Percentiles rank a stretch among this genome's conserved stretches.
Conservation (phyloP, 2,888 invertebrate species). For the Troides oblongomaculatus region DNA sequence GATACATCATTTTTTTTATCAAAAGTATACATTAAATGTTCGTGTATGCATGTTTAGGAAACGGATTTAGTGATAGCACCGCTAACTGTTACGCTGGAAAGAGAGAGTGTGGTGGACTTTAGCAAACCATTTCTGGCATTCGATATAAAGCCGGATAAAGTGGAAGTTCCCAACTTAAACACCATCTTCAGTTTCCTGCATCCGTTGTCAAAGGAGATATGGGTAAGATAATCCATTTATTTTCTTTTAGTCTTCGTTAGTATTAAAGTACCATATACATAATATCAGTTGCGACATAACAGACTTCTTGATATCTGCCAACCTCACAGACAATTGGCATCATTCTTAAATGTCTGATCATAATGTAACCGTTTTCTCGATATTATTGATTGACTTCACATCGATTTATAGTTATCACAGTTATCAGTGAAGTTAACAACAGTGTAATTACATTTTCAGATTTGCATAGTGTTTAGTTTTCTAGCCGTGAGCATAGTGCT, state of each 20-base stretch:
- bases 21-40: neutral
- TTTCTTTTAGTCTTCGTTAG: neutral
- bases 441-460: conserved; percentile 51
- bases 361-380: too few species aligned
- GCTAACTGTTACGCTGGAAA: conserved; percentile 94
- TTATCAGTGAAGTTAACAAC: neutral
- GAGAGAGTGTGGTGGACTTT: conserved; percentile 97
- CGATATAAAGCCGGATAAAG: conserved; percentile 96
- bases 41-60: conserved; percentile 82
- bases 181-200: conserved; percentile 97
- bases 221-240: conserved; percentile 81
- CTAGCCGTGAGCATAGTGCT: conserved; percentile 96
- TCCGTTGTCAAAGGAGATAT: conserved; percentile 97
- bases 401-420: too few species aligned
- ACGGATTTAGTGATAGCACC: conserved; percentile 97
- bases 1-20: neutral
- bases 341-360: too few species aligned
- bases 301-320: too few species aligned
- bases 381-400: too few species aligned
- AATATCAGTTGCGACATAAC: too few species aligned
- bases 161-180: conserved; percentile 88
- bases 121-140: conserved; percentile 98
- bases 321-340: too few species aligned
- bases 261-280: too few species aligned
- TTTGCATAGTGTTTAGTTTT: conserved; percentile 89